Evolutionary conservation across 2,113 vertebrate genomes (phyloP), one percentile per base, ranked within the genome.

Genomic region (Oreochromis tanganicae): DNA sequence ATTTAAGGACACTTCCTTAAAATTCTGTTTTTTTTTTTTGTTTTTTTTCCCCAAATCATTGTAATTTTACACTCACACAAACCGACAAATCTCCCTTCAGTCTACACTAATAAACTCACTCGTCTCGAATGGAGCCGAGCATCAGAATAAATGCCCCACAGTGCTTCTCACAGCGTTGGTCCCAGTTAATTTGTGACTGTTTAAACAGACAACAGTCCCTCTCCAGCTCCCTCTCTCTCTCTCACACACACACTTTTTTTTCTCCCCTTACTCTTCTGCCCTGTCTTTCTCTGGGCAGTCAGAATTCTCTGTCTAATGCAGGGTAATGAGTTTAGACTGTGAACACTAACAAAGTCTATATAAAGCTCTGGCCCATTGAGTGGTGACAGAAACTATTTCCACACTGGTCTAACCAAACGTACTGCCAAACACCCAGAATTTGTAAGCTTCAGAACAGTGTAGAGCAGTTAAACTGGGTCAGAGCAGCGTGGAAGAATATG

Each of bases 301-400:
- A 87, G 34, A 82, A 66, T 24, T 79, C 88, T 87, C 48, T 27
- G 56, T 89, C 36, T 82, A 80, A 91, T 29, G 61, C 86, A 84
- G 88, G 83, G 83, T 90, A 91, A 93, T 90, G 92, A 90, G 93
- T 94, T 95, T 91, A 94, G 85, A 92, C 87, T 87, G 79, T 79
- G 85, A 91, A 93, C 85, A 88, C 87, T 85, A 92, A 94, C 93
- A 92, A 63, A 88, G 91, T 87, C 94, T 91, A 90, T 88, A 93
- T 93, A 93, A 93, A 94, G 89, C 83, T 48, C 66, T 59, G 61
- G 86, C 81, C 85, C 80, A 48, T 46, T 68, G 84, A 91, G 85
- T 68, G 75, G 80, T 81, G 85, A 91, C 89, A 87, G 75, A 81
- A 86, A 55, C 82, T 66, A 86, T 84, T 87, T 89, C 81, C 88